Base-by-base conservation (phyloP, 2,113 vertebrate species). In the Nothobranchius furzeri region DNA sequence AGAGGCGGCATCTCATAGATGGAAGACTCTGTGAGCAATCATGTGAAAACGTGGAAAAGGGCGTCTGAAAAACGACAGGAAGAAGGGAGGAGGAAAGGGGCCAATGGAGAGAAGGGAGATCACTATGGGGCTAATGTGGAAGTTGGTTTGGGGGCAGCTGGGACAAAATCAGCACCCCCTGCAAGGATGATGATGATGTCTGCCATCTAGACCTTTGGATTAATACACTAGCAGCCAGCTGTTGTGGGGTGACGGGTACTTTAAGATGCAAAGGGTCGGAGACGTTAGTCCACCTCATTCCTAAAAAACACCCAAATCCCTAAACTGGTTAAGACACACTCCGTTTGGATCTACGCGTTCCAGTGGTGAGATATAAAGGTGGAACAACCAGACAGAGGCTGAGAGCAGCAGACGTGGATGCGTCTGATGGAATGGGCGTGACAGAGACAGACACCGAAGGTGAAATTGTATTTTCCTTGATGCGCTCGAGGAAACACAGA, bases 191-290 rank as follows among this genome's bases (percentile, higher is more conserved):
- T 86, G 75, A 85, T 87, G 68, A 75, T 65, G 65, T 57, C 60
- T 71, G 75, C 68, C 60, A 77, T 73, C 72, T 73, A 63, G 75
- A 76, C 81, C 69, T 67, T 73, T 63, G 62, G 49, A 82, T 82
- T 78, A 89, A 85, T 82, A 75, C 67, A 83, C 52, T 77, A 55
- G 49, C 64, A 37, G 54, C 30, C 61, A 67, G 64, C 57, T 76
- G 66, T 75, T 64, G 77, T 67, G 64, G 79, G 86, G 86, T 83
- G 89, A 87, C 84, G 71, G 85, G 86, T 81, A 82, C 68, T 84
- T 68, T 60, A 66, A 80, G 81, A 55, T 17, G 4, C 4, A 37
- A 37, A 37, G 4, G 36, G 4, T 37, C 4, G 48, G 30, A 61
- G 57, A 45, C 7, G 4, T 37, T 7, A 40, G 37, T 30, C 30